Percentiles rank a stretch among this genome's conserved stretches.
phyloP scores from a whole-genome alignment of 2,888 invertebrate species.

The Abrostola tripartita region DNA sequence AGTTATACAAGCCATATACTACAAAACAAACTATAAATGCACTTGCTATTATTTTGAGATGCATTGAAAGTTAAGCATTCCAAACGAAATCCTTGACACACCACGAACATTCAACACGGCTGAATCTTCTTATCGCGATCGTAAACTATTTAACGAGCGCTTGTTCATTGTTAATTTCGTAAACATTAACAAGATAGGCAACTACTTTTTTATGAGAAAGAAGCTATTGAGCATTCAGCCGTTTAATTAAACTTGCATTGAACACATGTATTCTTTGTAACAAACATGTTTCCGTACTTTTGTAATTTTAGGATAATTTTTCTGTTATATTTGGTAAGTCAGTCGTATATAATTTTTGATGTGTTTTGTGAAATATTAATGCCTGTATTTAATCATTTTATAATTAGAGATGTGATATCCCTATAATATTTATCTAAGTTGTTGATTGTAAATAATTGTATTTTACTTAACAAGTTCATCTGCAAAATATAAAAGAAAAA shows the following conservation, averaged over 20 bases:
- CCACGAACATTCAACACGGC: slow-evolving; percentile 37
- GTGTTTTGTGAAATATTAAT: slow-evolving; percentile 5
- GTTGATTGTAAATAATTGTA: not conserved
- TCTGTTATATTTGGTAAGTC: slow-evolving; percentile 58
- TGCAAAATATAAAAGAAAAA: too few species aligned
- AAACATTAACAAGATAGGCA: slow-evolving; percentile 67
- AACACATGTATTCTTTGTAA: slow-evolving; percentile 33
- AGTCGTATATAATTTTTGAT: slow-evolving; percentile 23
- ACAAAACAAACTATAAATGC: not conserved
- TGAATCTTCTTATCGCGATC: slow-evolving; percentile 55
- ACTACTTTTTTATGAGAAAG: slow-evolving; percentile 51
- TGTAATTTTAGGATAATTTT: slow-evolving; percentile 47
- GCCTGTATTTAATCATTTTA: not conserved
- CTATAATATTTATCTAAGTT: too few species aligned
- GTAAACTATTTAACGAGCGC: slow-evolving; percentile 73
- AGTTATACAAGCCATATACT: too few species aligned
- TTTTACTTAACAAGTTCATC: too few species aligned
- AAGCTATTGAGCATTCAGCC: slow-evolving; percentile 66
- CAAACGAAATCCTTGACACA: slow-evolving; percentile 32
- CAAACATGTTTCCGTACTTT: slow-evolving; percentile 47
- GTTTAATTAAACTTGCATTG: slow-evolving; percentile 67
- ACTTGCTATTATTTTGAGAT: not conserved
- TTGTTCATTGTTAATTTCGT: slow-evolving; percentile 76
- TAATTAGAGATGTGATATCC: too few species aligned
- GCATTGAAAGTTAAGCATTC: slow-evolving; percentile 3